Evolutionary conservation across 2,797 vertebrate genomes (phyloP).

Genomic region (Botia kubotai): DNA sequence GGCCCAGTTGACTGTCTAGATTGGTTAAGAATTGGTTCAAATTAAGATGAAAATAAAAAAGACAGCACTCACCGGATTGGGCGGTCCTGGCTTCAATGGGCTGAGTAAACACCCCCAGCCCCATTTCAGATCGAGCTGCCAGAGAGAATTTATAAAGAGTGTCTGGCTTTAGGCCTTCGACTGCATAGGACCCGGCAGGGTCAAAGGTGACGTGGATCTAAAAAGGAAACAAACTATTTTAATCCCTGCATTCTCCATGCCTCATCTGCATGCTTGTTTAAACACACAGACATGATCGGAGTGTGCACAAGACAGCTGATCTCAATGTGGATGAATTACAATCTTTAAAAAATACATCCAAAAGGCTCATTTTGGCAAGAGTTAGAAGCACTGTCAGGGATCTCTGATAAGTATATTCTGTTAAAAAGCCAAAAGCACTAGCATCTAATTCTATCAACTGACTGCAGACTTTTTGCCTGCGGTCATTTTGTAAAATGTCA

Average conservation of each 20-base stretch:
- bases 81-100: conserved; percentile 85
- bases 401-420: conserved; percentile 35
- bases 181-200: conserved; percentile 84
- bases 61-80: conserved; percentile 89
- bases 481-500: conserved; percentile 40
- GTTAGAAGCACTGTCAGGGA: conserved; percentile 1
- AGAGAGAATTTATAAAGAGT: conserved; percentile 89
- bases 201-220: conserved; percentile 87
- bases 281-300: conserved; percentile 8
- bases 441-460: conserved; percentile 35
- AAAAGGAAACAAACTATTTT: neutral
- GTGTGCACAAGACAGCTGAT: conserved; percentile 37
- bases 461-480: conserved; percentile 22
- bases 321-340: conserved; percentile 15
- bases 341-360: conserved; percentile 24
- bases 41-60: conserved; percentile 41
- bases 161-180: conserved; percentile 92
- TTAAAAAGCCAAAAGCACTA: conserved; percentile 30
- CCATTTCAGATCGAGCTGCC: conserved; percentile 89
- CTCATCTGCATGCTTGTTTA: neutral
- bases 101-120: conserved; percentile 89
- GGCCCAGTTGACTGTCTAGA: conserved; percentile 41
- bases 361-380: conserved; percentile 18
- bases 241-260: neutral
- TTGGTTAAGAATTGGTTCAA: conserved; percentile 71